A percentile compares a stretch with the other conserved stretches of the same genome.
Conservation (phyloP, 2,113 vertebrate species). For the Falcunculus frontatus region DNA sequence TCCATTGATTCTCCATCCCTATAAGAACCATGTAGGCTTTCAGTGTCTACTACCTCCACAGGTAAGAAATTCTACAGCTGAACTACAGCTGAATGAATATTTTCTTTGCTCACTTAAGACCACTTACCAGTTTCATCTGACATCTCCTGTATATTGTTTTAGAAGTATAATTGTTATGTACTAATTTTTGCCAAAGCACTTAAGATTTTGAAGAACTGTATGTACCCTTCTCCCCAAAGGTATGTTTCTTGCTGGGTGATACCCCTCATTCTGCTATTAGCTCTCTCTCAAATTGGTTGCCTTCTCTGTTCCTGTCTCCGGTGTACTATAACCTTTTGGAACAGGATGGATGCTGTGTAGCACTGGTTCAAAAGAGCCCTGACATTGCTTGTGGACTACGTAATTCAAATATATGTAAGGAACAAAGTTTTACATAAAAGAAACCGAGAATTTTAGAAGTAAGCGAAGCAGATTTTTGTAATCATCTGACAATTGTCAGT, state of each 20-base stretch:
- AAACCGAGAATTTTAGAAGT: not conserved
- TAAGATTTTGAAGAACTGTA: not conserved
- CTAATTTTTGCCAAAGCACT: not conserved
- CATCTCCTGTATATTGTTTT: not conserved
- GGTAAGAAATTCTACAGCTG: not conserved
- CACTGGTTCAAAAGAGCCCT: not conserved
- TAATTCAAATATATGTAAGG: not conserved
- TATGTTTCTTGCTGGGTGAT: not conserved
- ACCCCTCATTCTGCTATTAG: not conserved
- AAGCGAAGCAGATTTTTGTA: not conserved
- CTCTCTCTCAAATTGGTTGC: not conserved
- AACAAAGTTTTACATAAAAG: not conserved
- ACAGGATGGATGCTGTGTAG: not conserved
- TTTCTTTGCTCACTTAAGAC: not conserved
- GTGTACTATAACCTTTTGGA: not conserved
- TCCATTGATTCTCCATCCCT: not conserved
- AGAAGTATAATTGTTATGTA: not conserved
- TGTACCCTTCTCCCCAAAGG: not conserved
- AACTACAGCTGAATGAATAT: not conserved
- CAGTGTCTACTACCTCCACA: not conserved
- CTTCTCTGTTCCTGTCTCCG: not conserved
- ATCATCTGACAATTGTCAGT: not conserved
- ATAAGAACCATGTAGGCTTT: not conserved
- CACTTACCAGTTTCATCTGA: not conserved
- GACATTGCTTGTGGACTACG: not conserved